Conservation (phyloP, 37 sponge, comb jelly and placozoan genomes). For the Axinella damicornis region DNA sequence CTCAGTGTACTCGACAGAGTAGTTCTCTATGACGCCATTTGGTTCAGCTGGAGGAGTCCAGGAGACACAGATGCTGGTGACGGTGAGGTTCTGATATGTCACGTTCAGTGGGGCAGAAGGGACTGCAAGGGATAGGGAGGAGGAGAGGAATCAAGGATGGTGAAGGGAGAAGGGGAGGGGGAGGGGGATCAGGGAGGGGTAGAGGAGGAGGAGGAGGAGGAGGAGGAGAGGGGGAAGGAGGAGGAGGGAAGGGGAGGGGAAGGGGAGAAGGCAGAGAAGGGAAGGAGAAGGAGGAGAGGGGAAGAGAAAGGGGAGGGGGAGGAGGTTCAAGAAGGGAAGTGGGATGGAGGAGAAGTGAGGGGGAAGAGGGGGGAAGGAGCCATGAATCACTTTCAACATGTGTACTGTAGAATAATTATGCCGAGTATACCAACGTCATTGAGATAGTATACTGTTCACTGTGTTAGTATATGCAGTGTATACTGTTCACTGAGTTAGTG, state of each 20-base stretch:
- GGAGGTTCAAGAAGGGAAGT: not conserved
- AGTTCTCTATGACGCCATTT: constrained; percentile 54
- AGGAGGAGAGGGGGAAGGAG: not conserved
- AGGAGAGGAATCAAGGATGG: not conserved
- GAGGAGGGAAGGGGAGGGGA: not conserved
- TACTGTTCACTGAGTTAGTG: not conserved
- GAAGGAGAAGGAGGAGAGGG: not conserved
- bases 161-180: no score
- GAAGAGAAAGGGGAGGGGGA: not conserved
- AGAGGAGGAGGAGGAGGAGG: not conserved
- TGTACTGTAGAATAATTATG: no score
- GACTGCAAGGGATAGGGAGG: constrained; percentile 19
- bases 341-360: not conserved
- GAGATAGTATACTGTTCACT: no score
- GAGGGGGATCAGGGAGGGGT: no score
- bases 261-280: not conserved
- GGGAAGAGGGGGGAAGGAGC: not conserved
- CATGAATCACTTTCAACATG: not conserved
- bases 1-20: constrained; percentile 7
- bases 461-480: no score
- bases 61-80: constrained; percentile 23
- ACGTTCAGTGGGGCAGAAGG: constrained; percentile 45
- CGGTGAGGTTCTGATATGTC: not conserved
- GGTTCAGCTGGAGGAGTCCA: constrained; percentile 40
- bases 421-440: no score